These are phyloP conservation scores for Magallana ariakensis DNA, from an alignment of 1,140 invertebrate genomes.

Conservation along the genomic window DNA sequence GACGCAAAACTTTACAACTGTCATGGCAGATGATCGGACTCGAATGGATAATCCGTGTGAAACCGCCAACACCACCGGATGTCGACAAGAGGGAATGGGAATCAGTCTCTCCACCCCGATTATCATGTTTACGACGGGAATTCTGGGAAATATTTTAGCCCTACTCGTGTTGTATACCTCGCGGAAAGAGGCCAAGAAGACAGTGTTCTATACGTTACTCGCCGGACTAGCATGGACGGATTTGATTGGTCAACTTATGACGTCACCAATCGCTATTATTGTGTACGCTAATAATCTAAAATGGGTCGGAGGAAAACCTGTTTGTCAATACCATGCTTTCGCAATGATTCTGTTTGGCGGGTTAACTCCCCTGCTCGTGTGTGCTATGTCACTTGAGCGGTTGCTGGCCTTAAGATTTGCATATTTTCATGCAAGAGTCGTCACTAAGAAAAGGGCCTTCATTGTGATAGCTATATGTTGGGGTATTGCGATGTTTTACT, in stretches of 20 bases:
- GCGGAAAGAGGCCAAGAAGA: conserved; percentile 70
- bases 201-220: conserved; percentile 79
- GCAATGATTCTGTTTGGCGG: conserved; percentile 78
- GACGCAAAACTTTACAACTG: not conserved
- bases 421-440: conserved; percentile 76
- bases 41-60: conserved; percentile 43
- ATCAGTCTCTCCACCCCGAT: conserved; percentile 72
- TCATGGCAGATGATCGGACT: not conserved
- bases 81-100: conserved; percentile 60
- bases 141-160: conserved; percentile 77
- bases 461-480: conserved; percentile 72
- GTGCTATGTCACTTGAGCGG: conserved; percentile 79
- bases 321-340: conserved; percentile 79
- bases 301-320: conserved; percentile 75
- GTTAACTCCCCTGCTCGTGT: conserved; percentile 78
- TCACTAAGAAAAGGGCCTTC: conserved; percentile 73
- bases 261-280: conserved; percentile 77
- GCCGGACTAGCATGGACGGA: conserved; percentile 79
- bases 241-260: conserved; percentile 77
- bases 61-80: conserved; percentile 47
- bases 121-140: conserved; percentile 70
- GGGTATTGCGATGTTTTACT: conserved; percentile 73
- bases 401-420: conserved; percentile 78
- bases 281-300: conserved; percentile 76
- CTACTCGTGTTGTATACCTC: conserved; percentile 76